These are phyloP conservation scores for Leptocoma aspasia DNA, from an alignment of 2,113 vertebrate species.

Conservation along the genomic window DNA sequence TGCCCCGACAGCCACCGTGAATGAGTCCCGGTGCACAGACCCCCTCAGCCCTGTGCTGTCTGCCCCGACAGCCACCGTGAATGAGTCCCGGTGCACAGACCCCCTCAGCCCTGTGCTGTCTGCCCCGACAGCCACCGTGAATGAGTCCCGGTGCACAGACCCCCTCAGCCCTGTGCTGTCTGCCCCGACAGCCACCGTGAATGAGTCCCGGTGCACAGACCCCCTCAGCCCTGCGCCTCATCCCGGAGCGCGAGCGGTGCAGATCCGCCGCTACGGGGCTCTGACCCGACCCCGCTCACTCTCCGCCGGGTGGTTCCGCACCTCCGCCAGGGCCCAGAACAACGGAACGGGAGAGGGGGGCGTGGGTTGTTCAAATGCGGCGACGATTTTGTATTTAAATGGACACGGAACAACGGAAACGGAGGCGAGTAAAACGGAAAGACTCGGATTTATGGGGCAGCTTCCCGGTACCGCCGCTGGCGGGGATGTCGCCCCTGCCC, in stretches of 20 bases:
- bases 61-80: fast-evolving
- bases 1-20: fast-evolving
- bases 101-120: fast-evolving
- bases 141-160: fast-evolving
- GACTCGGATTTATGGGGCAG: neutral
- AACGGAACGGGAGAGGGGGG: too few species aligned
- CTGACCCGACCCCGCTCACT: neutral
- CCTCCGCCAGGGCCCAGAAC: neutral
- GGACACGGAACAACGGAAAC: neutral
- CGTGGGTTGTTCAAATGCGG: neutral
- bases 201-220: fast-evolving
- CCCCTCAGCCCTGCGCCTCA: neutral
- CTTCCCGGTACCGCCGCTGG: neutral
- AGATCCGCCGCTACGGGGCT: fast-evolving
- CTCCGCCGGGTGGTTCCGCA: neutral
- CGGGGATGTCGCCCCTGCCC: neutral
- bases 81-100: fast-evolving
- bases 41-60: neutral
- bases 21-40: fast-evolving
- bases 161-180: fast-evolving
- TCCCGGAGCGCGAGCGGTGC: fast-evolving
- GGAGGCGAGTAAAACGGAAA: neutral
- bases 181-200: fast-evolving
- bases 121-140: fast-evolving
- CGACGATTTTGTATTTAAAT: neutral